Evolutionary conservation across 1,140 invertebrate genomes (phyloP).

Genomic region (Lepidotrigona ventralis): DNA sequence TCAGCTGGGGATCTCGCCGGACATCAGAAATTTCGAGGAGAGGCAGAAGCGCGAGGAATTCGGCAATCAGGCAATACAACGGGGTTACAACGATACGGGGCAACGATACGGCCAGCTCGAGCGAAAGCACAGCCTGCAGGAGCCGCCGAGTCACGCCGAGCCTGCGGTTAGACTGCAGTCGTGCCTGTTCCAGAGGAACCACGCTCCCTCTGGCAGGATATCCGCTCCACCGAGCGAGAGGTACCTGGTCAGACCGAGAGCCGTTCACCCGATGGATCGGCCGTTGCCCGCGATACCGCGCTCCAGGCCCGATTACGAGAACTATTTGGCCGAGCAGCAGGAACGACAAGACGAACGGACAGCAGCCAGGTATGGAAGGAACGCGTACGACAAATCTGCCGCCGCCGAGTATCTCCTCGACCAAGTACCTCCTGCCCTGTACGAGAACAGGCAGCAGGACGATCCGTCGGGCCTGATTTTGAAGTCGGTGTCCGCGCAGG

Average conservation of each 20-base stretch:
- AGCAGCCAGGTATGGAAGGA: background rate
- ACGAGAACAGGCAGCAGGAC: conserved; percentile 54
- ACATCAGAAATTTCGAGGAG: conserved; percentile 52
- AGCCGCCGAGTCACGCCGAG: conserved; percentile 58
- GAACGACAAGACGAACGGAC: conserved; percentile 5
- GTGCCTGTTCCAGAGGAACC: conserved; percentile 71
- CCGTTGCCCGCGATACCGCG: conserved; percentile 75
- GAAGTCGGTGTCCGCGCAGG: conserved; percentile 66
- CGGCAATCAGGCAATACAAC: conserved; percentile 39
- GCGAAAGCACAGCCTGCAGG: conserved; percentile 76
- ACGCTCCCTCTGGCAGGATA: conserved; percentile 72
- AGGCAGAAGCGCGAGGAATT: conserved; percentile 47
- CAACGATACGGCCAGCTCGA: conserved; percentile 65
- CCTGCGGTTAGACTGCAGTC: background rate
- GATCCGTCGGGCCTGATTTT: conserved; percentile 50
- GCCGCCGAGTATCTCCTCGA: conserved; percentile 28
- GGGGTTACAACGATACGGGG: too few species aligned
- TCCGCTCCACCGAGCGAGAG: conserved; percentile 74
- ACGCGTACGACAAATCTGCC: conserved; percentile 16
- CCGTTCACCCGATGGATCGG: conserved; percentile 72
- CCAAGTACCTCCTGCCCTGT: conserved; percentile 32
- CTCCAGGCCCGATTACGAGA: conserved; percentile 66
- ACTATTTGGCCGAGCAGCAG: conserved; percentile 56
- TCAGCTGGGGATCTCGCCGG: conserved; percentile 56
- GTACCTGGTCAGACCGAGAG: conserved; percentile 69